phyloP scores from a whole-genome alignment of 1,140 invertebrate species.

The Sarcophaga bullata region DNA sequence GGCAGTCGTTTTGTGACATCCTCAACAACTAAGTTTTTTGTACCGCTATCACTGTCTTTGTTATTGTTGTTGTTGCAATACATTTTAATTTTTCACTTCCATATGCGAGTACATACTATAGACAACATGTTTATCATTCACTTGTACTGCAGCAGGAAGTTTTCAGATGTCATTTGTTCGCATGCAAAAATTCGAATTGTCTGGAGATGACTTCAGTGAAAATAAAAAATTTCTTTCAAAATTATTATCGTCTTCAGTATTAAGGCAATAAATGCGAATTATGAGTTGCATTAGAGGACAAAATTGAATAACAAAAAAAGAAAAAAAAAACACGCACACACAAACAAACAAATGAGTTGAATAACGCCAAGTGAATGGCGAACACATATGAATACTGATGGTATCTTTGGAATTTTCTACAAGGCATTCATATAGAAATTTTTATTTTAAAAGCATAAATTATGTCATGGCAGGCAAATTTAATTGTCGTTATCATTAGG shows the following conservation, averaged over 20 bases:
- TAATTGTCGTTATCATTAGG: conserved; percentile 1
- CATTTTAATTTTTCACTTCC: background rate
- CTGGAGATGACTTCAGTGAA: background rate
- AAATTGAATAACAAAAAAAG: too few species aligned
- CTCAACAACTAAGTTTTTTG: too few species aligned
- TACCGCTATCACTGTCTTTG: too few species aligned
- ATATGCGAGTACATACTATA: background rate
- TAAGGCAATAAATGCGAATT: background rate
- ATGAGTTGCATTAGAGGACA: background rate
- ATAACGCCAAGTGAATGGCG: too few species aligned
- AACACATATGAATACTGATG: too few species aligned
- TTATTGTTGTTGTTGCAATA: too few species aligned
- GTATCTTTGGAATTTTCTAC: too few species aligned
- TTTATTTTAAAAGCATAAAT: background rate
- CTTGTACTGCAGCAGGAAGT: conserved; percentile 15
- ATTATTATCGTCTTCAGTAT: background rate
- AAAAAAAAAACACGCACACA: too few species aligned
- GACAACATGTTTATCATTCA: background rate
- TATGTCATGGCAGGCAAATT: background rate
- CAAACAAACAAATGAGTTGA: too few species aligned
- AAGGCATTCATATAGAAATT: background rate
- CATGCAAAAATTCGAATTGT: background rate
- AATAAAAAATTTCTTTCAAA: background rate
- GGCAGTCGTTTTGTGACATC: too few species aligned
- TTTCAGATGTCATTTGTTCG: background rate